These are phyloP conservation scores for Corythoichthys intestinalis DNA, from an alignment of 2,113 vertebrate genomes.

Conservation along the genomic window DNA sequence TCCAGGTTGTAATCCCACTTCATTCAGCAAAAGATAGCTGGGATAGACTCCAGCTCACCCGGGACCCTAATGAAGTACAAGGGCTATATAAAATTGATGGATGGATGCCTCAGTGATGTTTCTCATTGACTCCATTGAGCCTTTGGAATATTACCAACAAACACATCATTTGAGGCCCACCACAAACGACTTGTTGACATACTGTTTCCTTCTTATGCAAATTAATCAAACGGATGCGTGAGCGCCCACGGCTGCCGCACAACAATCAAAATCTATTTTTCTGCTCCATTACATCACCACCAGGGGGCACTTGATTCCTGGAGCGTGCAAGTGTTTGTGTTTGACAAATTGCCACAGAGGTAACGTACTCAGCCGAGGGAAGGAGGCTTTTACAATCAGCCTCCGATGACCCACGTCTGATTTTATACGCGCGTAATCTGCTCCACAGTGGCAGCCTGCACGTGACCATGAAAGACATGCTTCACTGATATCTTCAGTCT, in stretches of 20 bases:
- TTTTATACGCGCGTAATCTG: constrained; percentile 43
- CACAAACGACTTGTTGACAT: constrained; percentile 33
- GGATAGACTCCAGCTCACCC: neutral
- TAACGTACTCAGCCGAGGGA: constrained; percentile 53
- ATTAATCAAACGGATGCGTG: constrained; percentile 47
- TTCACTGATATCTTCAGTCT: neutral
- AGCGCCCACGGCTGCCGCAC: constrained; percentile 59
- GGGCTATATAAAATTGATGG: neutral
- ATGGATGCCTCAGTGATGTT: neutral
- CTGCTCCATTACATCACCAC: constrained; percentile 73
- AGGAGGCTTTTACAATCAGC: constrained; percentile 52
- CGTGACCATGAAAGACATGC: constrained; percentile 12
- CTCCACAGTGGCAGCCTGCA: constrained; percentile 28
- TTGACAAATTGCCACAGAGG: constrained; percentile 65
- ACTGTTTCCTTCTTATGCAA: constrained; percentile 39
- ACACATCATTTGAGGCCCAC: constrained; percentile 10
- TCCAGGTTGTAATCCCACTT: neutral
- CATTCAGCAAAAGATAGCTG: neutral
- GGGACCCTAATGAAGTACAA: neutral
- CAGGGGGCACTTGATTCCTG: constrained; percentile 74
- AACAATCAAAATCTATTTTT: constrained; percentile 67
- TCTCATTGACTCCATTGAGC: neutral
- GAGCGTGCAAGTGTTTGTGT: constrained; percentile 59
- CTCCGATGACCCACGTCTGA: constrained; percentile 32
- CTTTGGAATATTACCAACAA: constrained; percentile 11